These are phyloP conservation scores for Heliconius cydno DNA, from an alignment of 2,888 invertebrate genomes.

Conservation along the genomic window DNA sequence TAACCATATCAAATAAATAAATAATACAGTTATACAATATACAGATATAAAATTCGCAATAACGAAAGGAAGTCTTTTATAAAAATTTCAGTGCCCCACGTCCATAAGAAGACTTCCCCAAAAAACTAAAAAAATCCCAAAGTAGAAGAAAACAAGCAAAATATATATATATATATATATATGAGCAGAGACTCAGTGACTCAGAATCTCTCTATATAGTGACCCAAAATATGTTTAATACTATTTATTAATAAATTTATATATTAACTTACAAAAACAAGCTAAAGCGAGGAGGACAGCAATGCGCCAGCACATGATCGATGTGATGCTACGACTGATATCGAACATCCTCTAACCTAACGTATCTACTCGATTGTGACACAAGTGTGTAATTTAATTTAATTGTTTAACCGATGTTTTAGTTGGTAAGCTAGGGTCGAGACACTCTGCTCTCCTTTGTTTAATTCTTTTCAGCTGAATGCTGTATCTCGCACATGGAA, in stretches of 20 bases:
- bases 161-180: too few species aligned
- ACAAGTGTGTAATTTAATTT: background rate
- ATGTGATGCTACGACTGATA: conserved; percentile 49
- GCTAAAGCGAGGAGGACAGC: conserved; percentile 48
- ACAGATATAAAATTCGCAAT: background rate
- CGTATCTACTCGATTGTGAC: conserved; percentile 2
- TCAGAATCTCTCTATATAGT: background rate
- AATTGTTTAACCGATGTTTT: background rate
- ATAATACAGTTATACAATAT: too few species aligned
- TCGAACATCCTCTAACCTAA: conserved; percentile 61
- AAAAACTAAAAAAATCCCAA: background rate
- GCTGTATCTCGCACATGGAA: background rate
- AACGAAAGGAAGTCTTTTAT: background rate
- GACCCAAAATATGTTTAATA: background rate
- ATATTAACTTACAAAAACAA: conserved; percentile 14
- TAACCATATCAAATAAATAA: background rate
- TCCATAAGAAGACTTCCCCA: background rate
- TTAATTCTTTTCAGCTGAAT: background rate
- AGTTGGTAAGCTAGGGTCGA: background rate
- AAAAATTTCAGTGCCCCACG: background rate
- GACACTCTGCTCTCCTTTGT: background rate
- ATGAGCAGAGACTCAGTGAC: background rate
- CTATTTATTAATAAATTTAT: background rate
- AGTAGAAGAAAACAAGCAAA: background rate
- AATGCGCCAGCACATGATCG: conserved; percentile 50